Conservation (phyloP, 2,888 invertebrate genomes). For the Melangyna quadrimaculata region DNA sequence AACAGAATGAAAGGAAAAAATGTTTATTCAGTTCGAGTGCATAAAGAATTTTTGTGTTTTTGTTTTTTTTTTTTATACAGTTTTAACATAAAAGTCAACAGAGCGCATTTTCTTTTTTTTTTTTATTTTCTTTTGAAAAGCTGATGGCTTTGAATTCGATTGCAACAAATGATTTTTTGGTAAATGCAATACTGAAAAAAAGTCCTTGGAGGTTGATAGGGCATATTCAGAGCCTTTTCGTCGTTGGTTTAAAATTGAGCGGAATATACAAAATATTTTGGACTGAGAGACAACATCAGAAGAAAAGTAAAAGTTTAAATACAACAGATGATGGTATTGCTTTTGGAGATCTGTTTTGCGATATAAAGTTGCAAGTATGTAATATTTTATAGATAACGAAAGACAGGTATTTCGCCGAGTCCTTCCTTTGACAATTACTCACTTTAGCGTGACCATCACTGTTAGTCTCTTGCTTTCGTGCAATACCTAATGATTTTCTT, state of each 20-base stretch:
- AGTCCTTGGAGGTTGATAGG: background rate
- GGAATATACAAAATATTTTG: background rate
- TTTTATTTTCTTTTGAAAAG: background rate
- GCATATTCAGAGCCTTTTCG: background rate
- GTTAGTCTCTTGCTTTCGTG: background rate
- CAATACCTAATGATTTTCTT: background rate
- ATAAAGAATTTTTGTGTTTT: conserved; percentile 27
- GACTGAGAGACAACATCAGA: background rate
- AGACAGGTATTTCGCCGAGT: conserved; percentile 9
- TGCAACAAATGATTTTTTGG: conserved; percentile 16
- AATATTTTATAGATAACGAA: conserved; percentile 22
- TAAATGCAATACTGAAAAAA: conserved; percentile 15
- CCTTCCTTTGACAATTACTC: conserved; percentile 17
- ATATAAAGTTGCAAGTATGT: background rate
- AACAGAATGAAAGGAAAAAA: conserved; percentile 24
- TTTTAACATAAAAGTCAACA: conserved; percentile 14
- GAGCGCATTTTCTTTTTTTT: conserved; percentile 6
- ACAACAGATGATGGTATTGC: conserved; percentile 28
- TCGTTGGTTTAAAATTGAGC: background rate
- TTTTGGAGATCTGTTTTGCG: background rate
- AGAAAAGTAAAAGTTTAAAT: background rate
- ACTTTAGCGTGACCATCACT: background rate
- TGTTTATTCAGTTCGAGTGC: conserved; percentile 40
- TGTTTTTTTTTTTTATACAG: background rate
- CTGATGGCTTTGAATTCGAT: conserved; percentile 28